Conservation (phyloP, 2,797 vertebrate species). For the Pangasius larnaudii region DNA sequence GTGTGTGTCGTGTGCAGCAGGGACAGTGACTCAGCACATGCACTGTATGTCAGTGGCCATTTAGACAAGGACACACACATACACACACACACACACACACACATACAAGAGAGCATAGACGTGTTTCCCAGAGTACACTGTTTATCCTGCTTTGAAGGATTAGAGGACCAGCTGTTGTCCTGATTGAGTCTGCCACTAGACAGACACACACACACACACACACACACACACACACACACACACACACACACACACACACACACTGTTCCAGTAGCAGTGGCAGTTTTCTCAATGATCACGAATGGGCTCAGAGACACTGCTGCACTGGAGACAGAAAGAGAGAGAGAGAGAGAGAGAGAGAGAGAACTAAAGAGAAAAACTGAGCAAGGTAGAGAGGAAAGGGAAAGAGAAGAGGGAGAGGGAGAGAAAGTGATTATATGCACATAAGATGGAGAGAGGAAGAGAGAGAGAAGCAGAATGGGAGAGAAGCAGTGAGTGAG, state of each 20-base stretch:
- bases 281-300: constrained; percentile 47
- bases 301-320: constrained; percentile 2
- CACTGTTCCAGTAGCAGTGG: constrained; percentile 27
- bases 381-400: constrained; percentile 11
- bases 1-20: background rate
- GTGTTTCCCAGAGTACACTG: constrained; percentile 34
- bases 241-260: constrained; percentile 37
- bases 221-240: constrained; percentile 35
- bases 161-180: constrained; percentile 71
- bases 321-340: background rate
- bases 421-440: background rate
- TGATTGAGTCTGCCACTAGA: constrained; percentile 56
- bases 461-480: background rate
- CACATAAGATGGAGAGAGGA: background rate
- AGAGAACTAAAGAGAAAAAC: background rate
- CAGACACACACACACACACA: constrained; percentile 30
- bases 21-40: constrained; percentile 32
- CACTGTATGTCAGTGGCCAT: background rate
- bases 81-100: constrained; percentile 14
- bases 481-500: background rate
- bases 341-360: constrained; percentile 4
- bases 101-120: constrained; percentile 3
- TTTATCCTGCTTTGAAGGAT: constrained; percentile 71
- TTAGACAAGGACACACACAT: background rate
- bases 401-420: background rate